Percentiles rank a stretch among this genome's conserved stretches.
Conservation (phyloP, 2,888 invertebrate genomes). For the Mystacides longicornis region DNA sequence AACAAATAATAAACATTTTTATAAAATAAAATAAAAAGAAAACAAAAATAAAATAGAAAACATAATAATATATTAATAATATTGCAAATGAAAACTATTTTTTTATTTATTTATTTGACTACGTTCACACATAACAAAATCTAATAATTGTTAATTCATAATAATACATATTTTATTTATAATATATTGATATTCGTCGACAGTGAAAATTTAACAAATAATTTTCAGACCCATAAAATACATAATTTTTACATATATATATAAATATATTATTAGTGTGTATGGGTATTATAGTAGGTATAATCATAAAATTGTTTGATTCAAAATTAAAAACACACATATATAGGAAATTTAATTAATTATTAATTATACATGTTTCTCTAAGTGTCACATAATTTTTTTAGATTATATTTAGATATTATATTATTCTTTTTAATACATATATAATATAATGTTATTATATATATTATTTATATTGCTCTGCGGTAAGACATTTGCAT, state of each 20-base stretch:
- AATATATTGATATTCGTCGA: neutral
- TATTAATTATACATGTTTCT: neutral
- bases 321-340: neutral
- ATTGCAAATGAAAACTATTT: neutral
- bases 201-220: neutral
- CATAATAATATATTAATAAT: neutral
- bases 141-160: neutral
- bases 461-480: conserved; percentile 16
- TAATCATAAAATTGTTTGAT: neutral
- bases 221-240: neutral
- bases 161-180: neutral
- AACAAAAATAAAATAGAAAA: neutral
- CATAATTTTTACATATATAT: neutral
- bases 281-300: neutral
- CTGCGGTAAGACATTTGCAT: conserved; percentile 9
- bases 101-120: too few species aligned
- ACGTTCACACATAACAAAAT: neutral
- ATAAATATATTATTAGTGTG: too few species aligned
- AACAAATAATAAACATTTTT: neutral
- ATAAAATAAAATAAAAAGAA: neutral
- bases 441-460: conserved; percentile 1
- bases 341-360: neutral
- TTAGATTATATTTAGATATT: conserved; percentile 5
- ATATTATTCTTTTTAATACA: neutral
- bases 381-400: conserved; percentile 5